phyloP scores from a whole-genome alignment of 2,888 invertebrate species.

The Eumerus sabulonum region DNA sequence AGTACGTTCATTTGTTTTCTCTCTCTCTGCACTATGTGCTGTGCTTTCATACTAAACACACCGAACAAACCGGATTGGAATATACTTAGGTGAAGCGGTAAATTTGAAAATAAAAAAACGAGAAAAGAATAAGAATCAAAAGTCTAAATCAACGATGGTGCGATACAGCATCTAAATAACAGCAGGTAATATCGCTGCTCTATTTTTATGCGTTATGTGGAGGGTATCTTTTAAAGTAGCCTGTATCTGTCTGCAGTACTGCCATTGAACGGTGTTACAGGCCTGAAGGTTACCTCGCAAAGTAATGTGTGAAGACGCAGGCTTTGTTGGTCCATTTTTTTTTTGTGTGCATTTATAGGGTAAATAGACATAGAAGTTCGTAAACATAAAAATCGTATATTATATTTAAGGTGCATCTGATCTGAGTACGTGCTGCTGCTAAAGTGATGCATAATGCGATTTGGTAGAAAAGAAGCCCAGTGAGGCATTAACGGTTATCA shows the following conservation, averaged over 20 bases:
- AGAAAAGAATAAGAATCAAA: no score
- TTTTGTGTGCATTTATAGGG: constrained; percentile 26
- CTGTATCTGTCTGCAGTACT: constrained; percentile 13
- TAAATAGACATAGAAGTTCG: constrained; percentile 33
- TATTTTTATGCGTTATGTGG: background rate
- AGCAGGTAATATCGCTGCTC: background rate
- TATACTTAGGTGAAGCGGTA: constrained; percentile 30
- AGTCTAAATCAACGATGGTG: no score
- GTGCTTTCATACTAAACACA: constrained; percentile 14
- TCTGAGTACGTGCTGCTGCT: background rate
- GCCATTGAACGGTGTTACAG: constrained; percentile 22
- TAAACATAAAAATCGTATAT: constrained; percentile 28
- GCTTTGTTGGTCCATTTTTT: constrained; percentile 28
- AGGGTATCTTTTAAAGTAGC: background rate
- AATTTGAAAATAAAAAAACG: constrained; percentile 15
- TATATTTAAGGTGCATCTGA: constrained; percentile 24
- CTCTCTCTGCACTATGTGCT: constrained; percentile 15
- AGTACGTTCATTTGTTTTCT: constrained; percentile 27
- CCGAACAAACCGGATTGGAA: constrained; percentile 30
- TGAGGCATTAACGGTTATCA: no score
- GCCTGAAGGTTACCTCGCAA: background rate
- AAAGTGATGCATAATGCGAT: no score
- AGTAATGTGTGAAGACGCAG: constrained; percentile 23
- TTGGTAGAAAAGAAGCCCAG: no score
- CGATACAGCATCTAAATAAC: no score